Percentiles rank a stretch among this genome's conserved stretches.
Evolutionary conservation across 2,888 invertebrate species (phyloP).

Genomic region (Augiades crinisus): DNA sequence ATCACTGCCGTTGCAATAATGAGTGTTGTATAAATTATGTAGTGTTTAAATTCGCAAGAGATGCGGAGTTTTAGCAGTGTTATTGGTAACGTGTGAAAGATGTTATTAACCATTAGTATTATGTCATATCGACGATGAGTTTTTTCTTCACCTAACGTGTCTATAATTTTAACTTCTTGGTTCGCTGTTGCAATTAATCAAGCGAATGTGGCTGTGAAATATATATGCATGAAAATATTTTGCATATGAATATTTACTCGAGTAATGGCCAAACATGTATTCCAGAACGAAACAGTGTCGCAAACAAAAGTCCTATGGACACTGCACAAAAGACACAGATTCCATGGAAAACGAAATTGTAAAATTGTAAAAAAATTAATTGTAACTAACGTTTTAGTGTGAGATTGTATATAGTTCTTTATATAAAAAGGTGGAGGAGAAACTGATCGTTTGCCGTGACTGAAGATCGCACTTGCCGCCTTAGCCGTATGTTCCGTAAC

Average conservation of each 20-base stretch:
- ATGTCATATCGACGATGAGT: slow-evolving; percentile 16
- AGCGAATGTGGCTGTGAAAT: slow-evolving; percentile 20
- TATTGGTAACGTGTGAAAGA: slow-evolving; percentile 17
- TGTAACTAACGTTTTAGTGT: slow-evolving; percentile 13
- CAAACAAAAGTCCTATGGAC: background rate
- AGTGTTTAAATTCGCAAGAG: slow-evolving; percentile 9
- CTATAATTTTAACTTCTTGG: background rate
- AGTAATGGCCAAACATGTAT: slow-evolving; percentile 5
- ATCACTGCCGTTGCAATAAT: slow-evolving; percentile 28
- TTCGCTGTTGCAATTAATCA: slow-evolving; percentile 16
- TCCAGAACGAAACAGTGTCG: slow-evolving; percentile 5
- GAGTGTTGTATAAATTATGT: slow-evolving; percentile 19
- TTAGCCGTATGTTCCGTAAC: slow-evolving; percentile 9
- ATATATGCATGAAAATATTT: slow-evolving; percentile 14
- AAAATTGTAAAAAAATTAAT: slow-evolving; percentile 19
- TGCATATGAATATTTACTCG: slow-evolving; percentile 13
- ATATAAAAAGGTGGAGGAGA: slow-evolving; percentile 16
- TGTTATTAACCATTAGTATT: background rate
- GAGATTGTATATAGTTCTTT: slow-evolving; percentile 18
- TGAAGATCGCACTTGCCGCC: slow-evolving; percentile 13
- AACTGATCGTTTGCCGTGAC: slow-evolving; percentile 18
- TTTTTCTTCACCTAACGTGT: slow-evolving; percentile 19
- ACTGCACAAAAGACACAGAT: slow-evolving; percentile 1
- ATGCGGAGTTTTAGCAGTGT: slow-evolving; percentile 6
- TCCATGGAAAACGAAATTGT: slow-evolving; percentile 7